These are phyloP conservation scores for Drosophila paucipuncta DNA, from an alignment of 2,888 invertebrate genomes.

Conservation along the genomic window DNA sequence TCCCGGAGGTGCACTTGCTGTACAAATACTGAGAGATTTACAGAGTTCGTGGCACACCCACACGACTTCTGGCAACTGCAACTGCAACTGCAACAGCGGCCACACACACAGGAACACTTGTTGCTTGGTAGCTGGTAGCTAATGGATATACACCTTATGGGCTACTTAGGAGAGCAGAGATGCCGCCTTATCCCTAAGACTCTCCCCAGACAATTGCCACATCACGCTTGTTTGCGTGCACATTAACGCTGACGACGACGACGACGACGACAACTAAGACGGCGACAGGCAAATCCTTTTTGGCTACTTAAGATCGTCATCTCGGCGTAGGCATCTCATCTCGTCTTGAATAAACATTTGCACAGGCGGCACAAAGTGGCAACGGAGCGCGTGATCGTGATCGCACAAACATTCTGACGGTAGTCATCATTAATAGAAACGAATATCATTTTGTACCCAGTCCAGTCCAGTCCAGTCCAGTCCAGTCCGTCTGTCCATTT, in stretches of 20 bases:
- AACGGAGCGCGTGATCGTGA: constrained; percentile 75
- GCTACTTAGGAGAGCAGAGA: constrained; percentile 59
- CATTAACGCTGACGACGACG: constrained; percentile 70
- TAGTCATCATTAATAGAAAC: constrained; percentile 23
- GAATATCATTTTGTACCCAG: constrained; percentile 5
- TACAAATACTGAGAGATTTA: constrained; percentile 34
- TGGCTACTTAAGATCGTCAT: constrained; percentile 71
- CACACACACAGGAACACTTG: constrained; percentile 51
- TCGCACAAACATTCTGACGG: constrained; percentile 62
- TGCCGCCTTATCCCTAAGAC: constrained; percentile 25
- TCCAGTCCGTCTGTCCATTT: constrained; percentile 62
- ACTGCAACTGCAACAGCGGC: constrained; percentile 16
- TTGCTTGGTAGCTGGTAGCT: constrained; percentile 73
- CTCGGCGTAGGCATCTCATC: constrained; percentile 48
- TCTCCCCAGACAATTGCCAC: constrained; percentile 76
- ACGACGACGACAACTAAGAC: constrained; percentile 19
- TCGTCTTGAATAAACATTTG: constrained; percentile 74
- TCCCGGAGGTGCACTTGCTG: constrained; percentile 42
- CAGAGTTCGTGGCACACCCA: constrained; percentile 43
- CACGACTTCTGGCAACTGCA: constrained; percentile 32
- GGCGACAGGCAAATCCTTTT: constrained; percentile 74
- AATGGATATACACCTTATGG: constrained; percentile 74
- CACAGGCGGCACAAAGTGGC: constrained; percentile 62
- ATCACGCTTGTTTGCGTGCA: constrained; percentile 81
- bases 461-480: neutral